These are phyloP conservation scores for Phataginus tricuspis DNA, from an alignment of 2,797 vertebrate species.

Conservation along the genomic window DNA sequence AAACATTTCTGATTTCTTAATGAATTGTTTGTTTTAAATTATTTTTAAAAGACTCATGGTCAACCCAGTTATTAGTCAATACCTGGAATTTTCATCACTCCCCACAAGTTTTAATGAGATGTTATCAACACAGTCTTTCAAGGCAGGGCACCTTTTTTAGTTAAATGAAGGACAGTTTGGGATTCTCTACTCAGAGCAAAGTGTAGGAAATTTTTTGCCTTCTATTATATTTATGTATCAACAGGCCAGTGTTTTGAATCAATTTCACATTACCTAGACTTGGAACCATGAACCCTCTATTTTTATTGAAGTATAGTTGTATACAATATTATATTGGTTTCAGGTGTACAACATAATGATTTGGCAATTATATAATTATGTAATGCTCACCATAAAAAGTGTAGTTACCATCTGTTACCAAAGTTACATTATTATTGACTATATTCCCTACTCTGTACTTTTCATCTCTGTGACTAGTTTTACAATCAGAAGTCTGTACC, in stretches of 20 bases:
- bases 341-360: too few relatives aligned
- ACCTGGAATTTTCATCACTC: neutral
- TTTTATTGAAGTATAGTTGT: neutral
- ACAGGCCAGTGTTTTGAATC: neutral
- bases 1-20: neutral
- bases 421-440: too few relatives aligned
- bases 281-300: neutral
- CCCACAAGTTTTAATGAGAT: neutral
- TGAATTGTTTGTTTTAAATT: neutral
- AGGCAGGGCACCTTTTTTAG: neutral
- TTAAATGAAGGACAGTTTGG: constrained; percentile 2
- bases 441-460: too few relatives aligned
- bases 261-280: neutral
- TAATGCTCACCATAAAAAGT: too few relatives aligned
- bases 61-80: neutral
- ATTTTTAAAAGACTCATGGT: neutral
- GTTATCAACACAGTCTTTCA: neutral
- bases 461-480: too few relatives aligned
- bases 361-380: too few relatives aligned
- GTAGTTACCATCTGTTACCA: too few relatives aligned
- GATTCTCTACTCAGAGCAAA: neutral
- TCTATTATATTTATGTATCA: constrained; percentile 10
- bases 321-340: too few relatives aligned
- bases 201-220: neutral
- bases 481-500: too few relatives aligned